Percentiles rank a stretch among this genome's conserved stretches.
phyloP scores from a whole-genome alignment of 2,113 vertebrate species.

The Connochaetes taurinus region DNA sequence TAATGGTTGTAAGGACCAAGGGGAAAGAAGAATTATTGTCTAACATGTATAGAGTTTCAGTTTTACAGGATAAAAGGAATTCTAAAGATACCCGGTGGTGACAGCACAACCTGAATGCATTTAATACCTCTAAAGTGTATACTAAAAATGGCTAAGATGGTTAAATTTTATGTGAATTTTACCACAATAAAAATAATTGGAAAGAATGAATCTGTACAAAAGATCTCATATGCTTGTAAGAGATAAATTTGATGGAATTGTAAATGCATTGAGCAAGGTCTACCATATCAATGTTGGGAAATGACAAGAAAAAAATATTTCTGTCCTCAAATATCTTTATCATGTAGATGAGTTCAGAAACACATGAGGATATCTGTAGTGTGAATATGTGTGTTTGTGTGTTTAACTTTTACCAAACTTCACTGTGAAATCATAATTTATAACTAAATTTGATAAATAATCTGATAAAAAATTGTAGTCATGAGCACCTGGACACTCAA shows the following conservation, averaged over 20 bases:
- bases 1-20: background rate
- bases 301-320: background rate
- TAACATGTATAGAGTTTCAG: background rate
- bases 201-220: background rate
- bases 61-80: background rate
- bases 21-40: background rate
- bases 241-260: background rate
- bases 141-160: background rate
- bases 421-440: background rate
- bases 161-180: background rate
- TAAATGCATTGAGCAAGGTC: background rate
- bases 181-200: background rate
- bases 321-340: background rate
- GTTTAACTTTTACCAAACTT: background rate
- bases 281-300: background rate
- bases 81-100: background rate
- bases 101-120: background rate
- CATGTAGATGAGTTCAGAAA: background rate
- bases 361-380: background rate
- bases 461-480: background rate
- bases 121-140: background rate
- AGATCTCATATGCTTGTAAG: background rate
- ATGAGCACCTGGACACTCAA: background rate
- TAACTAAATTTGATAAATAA: background rate
- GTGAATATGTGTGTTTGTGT: background rate